Base-by-base conservation (phyloP, 2,888 invertebrate species). In the Andrena minutula region DNA sequence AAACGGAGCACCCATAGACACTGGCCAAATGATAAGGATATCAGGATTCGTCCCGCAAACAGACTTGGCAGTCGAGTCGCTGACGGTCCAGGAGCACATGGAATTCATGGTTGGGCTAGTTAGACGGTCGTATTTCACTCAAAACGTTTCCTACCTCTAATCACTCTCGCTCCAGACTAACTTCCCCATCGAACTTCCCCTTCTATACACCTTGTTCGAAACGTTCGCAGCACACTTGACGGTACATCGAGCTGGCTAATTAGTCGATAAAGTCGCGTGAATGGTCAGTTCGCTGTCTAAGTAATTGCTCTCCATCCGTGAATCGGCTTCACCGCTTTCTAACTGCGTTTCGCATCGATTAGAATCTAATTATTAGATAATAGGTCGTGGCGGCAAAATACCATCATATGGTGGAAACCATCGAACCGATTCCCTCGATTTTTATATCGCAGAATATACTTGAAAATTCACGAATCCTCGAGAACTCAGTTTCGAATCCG, bases 11-110 rank as follows among this genome's bases (percentile, higher is more conserved):
- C 91, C 95, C 61, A 95, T 97, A 66, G 95, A 96, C 16, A 95
- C 95, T 60, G 95, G 95, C 87, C 95, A 96, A 69, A 96, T 97
- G 94, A 95, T 97, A 86, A 95, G 96, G 89, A 96, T 98, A 86
- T 97, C 98, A 1, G 97, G 97, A 82, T 98, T 98, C 94, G 96
- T 98, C 61, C 98, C 98, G 6, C 98, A 98, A 92, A 96, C 97
- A 86, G 98, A 98, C 94, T 95, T 98, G 88, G 96, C 97, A 83
- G 95, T 98, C 23, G 97, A 97, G 75, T 96, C 96, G 32, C 94
- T 98, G 81, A 97, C 97, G 0, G 97, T 98, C 16, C 94, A 95
- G 79, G 98, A 98, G 92, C 98, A 98, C 92, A 96, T 98, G 94
- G 96, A 96, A 91, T 98, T 98, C 92, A 97, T 98, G 97, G 98